A percentile compares a stretch with the other conserved stretches of the same genome.
These are phyloP conservation scores for Erpobdella octoculata DNA, from an alignment of 2,888 invertebrate species.

Conservation along the genomic window DNA sequence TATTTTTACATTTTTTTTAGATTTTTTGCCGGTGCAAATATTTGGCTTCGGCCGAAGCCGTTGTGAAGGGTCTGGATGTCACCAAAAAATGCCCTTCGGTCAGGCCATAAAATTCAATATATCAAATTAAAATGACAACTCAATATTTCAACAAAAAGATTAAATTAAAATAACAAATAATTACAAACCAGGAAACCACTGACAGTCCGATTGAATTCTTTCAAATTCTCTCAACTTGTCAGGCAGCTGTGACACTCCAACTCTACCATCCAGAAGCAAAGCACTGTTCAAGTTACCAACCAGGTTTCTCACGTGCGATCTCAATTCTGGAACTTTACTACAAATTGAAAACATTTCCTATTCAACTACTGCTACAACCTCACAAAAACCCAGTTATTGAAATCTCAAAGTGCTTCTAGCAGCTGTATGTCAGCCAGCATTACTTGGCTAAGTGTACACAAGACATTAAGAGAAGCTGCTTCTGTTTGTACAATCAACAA, in stretches of 20 bases:
- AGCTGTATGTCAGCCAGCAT: no score
- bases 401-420: no score
- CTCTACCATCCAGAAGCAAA: background rate
- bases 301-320: background rate
- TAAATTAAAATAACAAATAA: background rate
- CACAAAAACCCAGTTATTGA: no score
- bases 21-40: no score
- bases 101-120: background rate
- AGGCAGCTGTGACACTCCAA: background rate
- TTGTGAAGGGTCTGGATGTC: no score
- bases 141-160: background rate
- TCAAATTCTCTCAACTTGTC: background rate
- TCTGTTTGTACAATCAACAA: no score
- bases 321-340: constrained; percentile 28
- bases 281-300: background rate
- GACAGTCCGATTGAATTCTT: background rate
- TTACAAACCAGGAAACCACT: background rate
- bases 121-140: background rate
- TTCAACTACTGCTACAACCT: no score
- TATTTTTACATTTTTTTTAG: no score
- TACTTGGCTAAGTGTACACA: no score
- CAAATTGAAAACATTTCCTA: no score
- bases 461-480: no score
- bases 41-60: no score
- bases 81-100: background rate